Percentiles rank a stretch among this genome's conserved stretches.
Conservation (phyloP, 1,140 invertebrate species). For the Pseudobourletiella spinata region DNA sequence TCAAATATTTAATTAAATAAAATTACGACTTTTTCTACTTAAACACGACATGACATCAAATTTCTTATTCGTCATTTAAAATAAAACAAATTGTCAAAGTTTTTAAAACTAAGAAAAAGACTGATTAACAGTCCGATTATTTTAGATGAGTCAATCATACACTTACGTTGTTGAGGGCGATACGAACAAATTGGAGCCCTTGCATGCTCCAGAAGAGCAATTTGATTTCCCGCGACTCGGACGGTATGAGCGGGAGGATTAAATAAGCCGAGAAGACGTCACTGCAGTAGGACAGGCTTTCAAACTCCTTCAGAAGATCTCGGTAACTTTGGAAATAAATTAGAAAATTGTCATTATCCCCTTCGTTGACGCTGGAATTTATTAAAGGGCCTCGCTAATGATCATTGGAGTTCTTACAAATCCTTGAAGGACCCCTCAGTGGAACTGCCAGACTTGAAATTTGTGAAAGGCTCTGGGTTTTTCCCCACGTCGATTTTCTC, state of each 20-base stretch:
- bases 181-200: not conserved
- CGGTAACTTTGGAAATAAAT: not conserved
- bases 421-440: not conserved
- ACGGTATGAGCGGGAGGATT: not conserved
- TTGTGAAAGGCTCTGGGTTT: not conserved
- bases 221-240: not conserved
- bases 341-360: not conserved
- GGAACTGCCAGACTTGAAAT: not conserved
- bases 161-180: not conserved
- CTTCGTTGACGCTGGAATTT: not conserved
- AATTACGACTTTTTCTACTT: too few species aligned
- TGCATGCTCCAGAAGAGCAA: not conserved
- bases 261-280: constrained; percentile 1
- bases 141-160: too few species aligned
- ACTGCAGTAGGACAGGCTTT: not conserved
- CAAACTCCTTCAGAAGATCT: constrained; percentile 3
- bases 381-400: too few species aligned
- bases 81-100: too few species aligned
- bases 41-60: too few species aligned
- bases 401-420: not conserved
- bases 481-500: not conserved
- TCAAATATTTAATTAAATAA: too few species aligned
- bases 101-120: too few species aligned
- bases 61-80: too few species aligned
- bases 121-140: too few species aligned